Evolutionary conservation across 1,140 invertebrate genomes (phyloP), one percentile per base, ranked within the genome.

Genomic region (Diachasmimorpha longicaudata): DNA sequence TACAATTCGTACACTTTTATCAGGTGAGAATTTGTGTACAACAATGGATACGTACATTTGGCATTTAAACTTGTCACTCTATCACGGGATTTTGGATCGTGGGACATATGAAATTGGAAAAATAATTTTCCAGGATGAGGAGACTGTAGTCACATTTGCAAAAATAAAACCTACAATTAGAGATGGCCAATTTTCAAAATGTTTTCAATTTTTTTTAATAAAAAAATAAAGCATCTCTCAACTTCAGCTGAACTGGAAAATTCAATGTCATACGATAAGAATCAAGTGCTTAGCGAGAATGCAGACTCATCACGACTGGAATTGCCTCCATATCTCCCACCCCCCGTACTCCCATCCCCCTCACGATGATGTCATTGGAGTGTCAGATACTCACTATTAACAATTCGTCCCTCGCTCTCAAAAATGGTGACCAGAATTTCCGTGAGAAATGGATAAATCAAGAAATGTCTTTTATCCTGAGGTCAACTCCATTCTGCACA

Each of bases 381-480:
- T 63, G 23, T 63, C 58, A 31, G 19, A 63, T 63, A 63, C 10
- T 31, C 31, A 10, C 21, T 8, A 31, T 63, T 1, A 63, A 63
- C 23, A 63, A 63, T 63, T 23, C 19, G 58, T 63, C 58, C 58
- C 23, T 25, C 58, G 31, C 19, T 19, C 14, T 11, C 58, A 1
- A 63, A 63, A 63, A 63, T 25, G 58, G 58, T 25, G 23, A 25
- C 19, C 3, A 25, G 58, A 63, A 63, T 63, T 63, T 63, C 58
- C 58, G 58, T 63, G 58, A 63, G 58, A 63, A 63, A 63, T 13
- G 31, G 58, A 63, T 63, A 63, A 63, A 52, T 52, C 14, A 52
- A 52, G 13, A 19, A 52, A 52, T 42, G 1, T 42, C 14, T 52
- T 52, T 52, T n/a, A 52, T 52, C 16, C 48, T 16, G 16, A 52